Percentiles rank a stretch among this genome's conserved stretches.
phyloP scores from a whole-genome alignment of 2,797 vertebrate species.

The Denticeps clupeoides region DNA sequence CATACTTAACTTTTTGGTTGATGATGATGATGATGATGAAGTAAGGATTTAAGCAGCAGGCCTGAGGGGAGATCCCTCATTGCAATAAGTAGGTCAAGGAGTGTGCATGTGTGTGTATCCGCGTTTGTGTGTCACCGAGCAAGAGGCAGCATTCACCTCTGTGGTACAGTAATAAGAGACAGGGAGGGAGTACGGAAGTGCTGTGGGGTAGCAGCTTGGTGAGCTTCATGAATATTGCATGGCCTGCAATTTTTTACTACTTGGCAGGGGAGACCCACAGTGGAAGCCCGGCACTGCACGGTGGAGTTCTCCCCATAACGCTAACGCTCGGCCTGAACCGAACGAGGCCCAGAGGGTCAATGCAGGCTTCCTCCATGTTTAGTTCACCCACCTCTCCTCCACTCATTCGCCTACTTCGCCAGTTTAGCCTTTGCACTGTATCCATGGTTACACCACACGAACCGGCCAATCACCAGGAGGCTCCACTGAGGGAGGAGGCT shows the following conservation, averaged over 20 bases:
- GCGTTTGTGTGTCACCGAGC: too few relatives aligned
- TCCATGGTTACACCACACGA: constrained; percentile 36
- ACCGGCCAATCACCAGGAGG: constrained; percentile 13
- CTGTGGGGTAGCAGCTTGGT: too few relatives aligned
- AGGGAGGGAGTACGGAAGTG: neutral
- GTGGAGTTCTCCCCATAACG: too few relatives aligned
- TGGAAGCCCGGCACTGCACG: neutral
- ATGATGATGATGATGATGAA: neutral
- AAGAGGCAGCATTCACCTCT: too few relatives aligned
- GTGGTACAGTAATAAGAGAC: constrained; percentile 4
- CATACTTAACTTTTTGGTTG: neutral
- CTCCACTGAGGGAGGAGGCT: constrained; percentile 10
- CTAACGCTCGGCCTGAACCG: too few relatives aligned
- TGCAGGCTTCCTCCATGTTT: neutral
- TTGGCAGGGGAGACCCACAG: constrained; percentile 1
- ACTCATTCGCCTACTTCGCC: neutral
- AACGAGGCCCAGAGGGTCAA: neutral
- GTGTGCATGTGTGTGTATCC: constrained; percentile 9
- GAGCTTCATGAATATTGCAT: constrained; percentile 21
- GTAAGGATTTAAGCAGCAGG: constrained; percentile 4
- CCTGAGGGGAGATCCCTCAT: constrained; percentile 24
- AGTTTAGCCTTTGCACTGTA: constrained; percentile 10
- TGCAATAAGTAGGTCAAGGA: constrained; percentile 23
- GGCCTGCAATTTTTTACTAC: constrained; percentile 12
- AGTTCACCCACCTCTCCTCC: neutral